Evolutionary conservation across 92 coral and sea anemone genomes (phyloP).

Genomic region (Desmophyllum pertusum): DNA sequence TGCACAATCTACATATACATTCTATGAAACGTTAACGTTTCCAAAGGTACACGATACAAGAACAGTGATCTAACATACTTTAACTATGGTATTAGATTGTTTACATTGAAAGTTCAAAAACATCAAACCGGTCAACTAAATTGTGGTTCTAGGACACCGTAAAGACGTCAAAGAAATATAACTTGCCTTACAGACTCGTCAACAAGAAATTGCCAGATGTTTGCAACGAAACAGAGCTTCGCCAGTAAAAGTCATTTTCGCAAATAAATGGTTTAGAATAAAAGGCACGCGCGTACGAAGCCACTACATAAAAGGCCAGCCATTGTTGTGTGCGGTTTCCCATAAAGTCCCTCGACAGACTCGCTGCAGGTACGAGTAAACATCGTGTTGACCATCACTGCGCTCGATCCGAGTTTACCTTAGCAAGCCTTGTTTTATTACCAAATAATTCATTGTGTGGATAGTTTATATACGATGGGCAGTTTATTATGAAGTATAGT

Average conservation of each 20-base stretch:
- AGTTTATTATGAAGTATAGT: slow-evolving; percentile 25
- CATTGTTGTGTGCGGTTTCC: background rate
- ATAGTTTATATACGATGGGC: slow-evolving; percentile 11
- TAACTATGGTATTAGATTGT: background rate
- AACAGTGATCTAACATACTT: background rate
- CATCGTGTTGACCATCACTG: background rate
- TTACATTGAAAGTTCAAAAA: background rate
- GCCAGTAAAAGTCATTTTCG: background rate
- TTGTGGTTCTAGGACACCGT: background rate
- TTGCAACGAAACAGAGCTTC: too few species aligned
- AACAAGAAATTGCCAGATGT: background rate
- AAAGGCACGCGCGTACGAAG: background rate
- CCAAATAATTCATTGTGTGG: background rate
- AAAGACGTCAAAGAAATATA: background rate
- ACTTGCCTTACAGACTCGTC: background rate
- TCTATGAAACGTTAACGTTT: background rate
- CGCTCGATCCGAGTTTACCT: background rate
- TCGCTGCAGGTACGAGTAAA: background rate
- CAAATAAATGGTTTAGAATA: background rate
- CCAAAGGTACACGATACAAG: background rate
- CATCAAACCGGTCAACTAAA: background rate
- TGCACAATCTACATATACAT: background rate
- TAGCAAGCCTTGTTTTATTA: background rate
- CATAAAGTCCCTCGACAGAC: background rate
- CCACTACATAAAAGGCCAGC: background rate